Conservation (phyloP, 2,797 vertebrate genomes). For the Euphonia xanthogaster region DNA sequence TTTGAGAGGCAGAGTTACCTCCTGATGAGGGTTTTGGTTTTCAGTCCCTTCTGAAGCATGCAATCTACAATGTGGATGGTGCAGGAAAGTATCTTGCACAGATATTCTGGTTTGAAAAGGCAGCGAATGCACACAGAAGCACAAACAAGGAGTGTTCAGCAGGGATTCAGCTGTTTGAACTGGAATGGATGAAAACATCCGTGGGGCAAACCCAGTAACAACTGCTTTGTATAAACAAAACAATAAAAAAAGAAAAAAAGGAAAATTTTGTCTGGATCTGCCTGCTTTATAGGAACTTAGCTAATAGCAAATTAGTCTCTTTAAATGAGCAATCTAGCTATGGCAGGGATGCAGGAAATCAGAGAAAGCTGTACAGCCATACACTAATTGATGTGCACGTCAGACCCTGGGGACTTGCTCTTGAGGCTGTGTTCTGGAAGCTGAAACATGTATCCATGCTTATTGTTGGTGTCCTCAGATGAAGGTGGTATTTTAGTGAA, state of each 20-base stretch:
- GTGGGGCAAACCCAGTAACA: not conserved
- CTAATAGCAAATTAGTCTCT: not conserved
- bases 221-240: not conserved
- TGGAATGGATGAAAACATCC: not conserved
- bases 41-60: not conserved
- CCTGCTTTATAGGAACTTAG: not conserved
- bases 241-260: too few species aligned
- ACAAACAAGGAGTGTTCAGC: not conserved
- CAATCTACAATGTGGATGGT: not conserved
- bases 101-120: slow-evolving; percentile 21
- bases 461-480: not conserved
- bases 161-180: not conserved
- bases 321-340: not conserved
- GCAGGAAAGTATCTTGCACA: slow-evolving; percentile 23
- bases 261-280: not conserved
- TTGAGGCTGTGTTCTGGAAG: slow-evolving; percentile 3
- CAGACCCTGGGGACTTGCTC: not conserved
- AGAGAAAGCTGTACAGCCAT: not conserved
- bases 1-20: slow-evolving; percentile 34
- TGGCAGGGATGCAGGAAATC: not conserved
- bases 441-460: not conserved
- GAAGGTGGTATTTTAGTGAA: not conserved
- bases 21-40: slow-evolving; percentile 40
- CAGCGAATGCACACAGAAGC: not conserved
- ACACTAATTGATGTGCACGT: not conserved